A percentile compares a stretch with the other conserved stretches of the same genome.
These are phyloP conservation scores for Bambusicola thoracicus DNA, from an alignment of 2,113 vertebrate species.

Conservation along the genomic window DNA sequence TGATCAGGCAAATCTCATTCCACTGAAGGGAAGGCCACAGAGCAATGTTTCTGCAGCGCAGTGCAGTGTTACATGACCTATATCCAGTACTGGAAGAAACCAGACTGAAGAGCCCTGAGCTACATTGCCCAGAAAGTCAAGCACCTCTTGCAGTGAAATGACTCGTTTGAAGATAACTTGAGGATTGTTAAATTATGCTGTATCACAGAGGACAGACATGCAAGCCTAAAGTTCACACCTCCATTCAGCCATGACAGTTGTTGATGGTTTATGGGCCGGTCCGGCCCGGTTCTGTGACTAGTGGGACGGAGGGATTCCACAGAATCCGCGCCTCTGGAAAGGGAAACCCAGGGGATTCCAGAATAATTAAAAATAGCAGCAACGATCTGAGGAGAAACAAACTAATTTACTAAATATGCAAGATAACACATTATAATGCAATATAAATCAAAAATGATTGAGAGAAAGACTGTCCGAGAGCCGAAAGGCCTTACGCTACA, in stretches of 20 bases:
- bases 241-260: not conserved
- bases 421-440: no score
- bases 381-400: no score
- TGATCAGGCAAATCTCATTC: not conserved
- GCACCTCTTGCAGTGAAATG: not conserved
- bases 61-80: accelerated
- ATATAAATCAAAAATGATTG: no score
- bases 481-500: no score
- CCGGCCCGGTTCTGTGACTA: no score
- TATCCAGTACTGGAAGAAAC: not conserved
- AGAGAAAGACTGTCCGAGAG: no score
- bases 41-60: not conserved
- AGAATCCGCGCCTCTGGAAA: no score
- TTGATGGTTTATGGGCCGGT: no score
- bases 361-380: no score
- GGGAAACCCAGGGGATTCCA: no score
- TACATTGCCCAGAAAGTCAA: not conserved
- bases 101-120: not conserved
- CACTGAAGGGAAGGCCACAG: not conserved
- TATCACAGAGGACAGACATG: not conserved
- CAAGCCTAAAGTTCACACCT: not conserved
- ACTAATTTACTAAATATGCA: no score
- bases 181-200: not conserved
- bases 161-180: not conserved
- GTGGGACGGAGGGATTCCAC: no score